Evolutionary conservation across 2,888 invertebrate species (phyloP), one percentile per base, ranked within the genome.

Genomic region (Tetrapedia diversipes): DNA sequence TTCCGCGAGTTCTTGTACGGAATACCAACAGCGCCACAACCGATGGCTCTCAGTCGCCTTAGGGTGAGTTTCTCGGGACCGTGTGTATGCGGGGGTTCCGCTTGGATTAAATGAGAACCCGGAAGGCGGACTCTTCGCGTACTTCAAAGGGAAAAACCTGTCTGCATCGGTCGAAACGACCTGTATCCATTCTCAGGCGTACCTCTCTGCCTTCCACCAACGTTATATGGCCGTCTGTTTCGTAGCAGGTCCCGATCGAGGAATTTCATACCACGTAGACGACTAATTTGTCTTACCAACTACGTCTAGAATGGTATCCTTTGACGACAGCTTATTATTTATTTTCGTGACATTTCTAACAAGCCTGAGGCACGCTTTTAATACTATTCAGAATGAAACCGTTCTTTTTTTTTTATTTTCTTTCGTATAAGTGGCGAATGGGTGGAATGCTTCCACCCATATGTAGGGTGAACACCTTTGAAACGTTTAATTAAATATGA

Each of bases 111-210:
- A 79, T 83, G 84, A 84, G 86, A 81, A 81, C 81, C 86, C 83
- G 82, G 80, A 81, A 85, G 85, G 81, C 77, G 85, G 69, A 67
- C 60, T 65, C 65, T 29, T 49, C 63, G 57, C 60, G 54, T 67
- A 71, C 80, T 72, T 61, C 76, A 66, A 57, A 68, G 79, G 73
- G 79, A 75, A 84, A 86, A 86, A 86, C 85, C 86, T 86, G 85
- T 86, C 86, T 69, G 71, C 74, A 56, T 79, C 80, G n/a, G 80
- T 68, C 29, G 86, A 64, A 77, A 79, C 80, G 82, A 83, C 84
- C 84, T 82, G 86, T 72, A 79, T 80, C 74, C 80, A 80, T 80
- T 77, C 78, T 66, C 57, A 67, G 64, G 49, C 60, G 71, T 67
- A 77, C 67, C 74, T 63, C 39, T n/a, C 56, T 63, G 47, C 61